A percentile compares a stretch with the other conserved stretches of the same genome.
Evolutionary conservation across 1,140 invertebrate genomes (phyloP).

Genomic region (Lucilia sericata): DNA sequence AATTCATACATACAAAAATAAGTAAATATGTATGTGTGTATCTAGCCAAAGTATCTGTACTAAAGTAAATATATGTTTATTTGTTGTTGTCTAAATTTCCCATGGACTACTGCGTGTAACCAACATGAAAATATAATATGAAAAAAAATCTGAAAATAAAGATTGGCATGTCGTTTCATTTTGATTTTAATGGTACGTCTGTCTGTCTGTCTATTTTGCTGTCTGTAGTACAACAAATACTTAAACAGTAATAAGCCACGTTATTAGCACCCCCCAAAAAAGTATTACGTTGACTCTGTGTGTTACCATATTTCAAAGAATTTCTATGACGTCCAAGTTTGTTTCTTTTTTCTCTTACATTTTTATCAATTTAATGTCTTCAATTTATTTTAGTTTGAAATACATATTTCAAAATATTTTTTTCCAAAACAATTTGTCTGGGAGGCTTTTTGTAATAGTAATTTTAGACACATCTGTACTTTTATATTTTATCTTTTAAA

Average conservation of each 20-base stretch:
- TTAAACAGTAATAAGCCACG: background rate
- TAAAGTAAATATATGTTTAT: background rate
- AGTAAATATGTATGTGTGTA: background rate
- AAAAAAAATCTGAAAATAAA: background rate
- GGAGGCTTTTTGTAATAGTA: too few relatives aligned
- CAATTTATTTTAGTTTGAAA: too few relatives aligned
- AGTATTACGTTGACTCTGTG: too few relatives aligned
- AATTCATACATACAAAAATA: background rate
- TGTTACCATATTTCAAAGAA: too few relatives aligned
- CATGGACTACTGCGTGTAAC: slow-evolving; percentile 22
- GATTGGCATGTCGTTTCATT: slow-evolving; percentile 11
- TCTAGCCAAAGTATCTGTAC: background rate
- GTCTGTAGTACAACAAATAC: background rate
- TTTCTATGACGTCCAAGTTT: too few relatives aligned
- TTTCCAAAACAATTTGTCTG: too few relatives aligned
- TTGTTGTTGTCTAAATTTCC: background rate
- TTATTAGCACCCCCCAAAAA: background rate
- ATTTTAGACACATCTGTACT: too few relatives aligned
- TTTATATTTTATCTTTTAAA: too few relatives aligned
- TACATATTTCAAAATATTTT: too few relatives aligned
- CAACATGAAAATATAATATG: background rate
- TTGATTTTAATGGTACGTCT: background rate
- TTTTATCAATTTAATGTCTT: too few relatives aligned
- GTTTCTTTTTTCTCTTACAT: too few relatives aligned
- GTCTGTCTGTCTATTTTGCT: too few relatives aligned